Base-by-base conservation (phyloP, 2,797 vertebrate genomes). In the Merluccius polli region DNA sequence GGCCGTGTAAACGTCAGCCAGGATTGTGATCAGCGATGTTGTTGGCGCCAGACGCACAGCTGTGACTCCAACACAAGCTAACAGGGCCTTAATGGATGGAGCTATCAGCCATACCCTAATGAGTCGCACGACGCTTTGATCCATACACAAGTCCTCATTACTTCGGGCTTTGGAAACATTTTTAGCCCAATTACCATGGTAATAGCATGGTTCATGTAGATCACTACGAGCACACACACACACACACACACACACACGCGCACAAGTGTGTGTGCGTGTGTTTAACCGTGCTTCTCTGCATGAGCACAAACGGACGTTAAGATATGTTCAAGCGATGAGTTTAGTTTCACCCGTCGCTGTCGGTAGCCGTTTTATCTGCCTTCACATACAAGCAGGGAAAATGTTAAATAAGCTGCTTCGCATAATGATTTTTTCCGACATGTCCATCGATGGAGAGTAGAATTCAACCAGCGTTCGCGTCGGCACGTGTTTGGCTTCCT, bases 11-110 rank as follows among this genome's bases (percentile, higher is more conserved):
- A 83, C 81, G 75, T 63, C 74, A 38, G 44, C 3, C 10, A 69
- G 13, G 80, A 33, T 12, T 79, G 77, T 65, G 38, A 80, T 77
- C 48, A 70, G 75, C 81, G 83, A 82, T 85, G 81, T 81, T 85
- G 74, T n/a, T n/a, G n/a, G n/a, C 21, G 63, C 74, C 75, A 76
- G 77, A 79, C 31, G 3, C n/a, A 24, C 81, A 81, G 73, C 79
- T 86, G 81, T 74, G 79, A 16, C 73, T 65, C 11, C 13, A 74
- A 81, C 52, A 8, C 38, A 81, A 76, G 11, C 70, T 68, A 79
- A 82, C 79, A 78, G 75, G 27, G n/a, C 18, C 32, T 18, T 73
- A 75, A 78, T 82, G 73, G 69, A 65, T 33, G 44, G 13, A 83
- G 80, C 70, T 32, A 76, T 44, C 74, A 82, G 81, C 69, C 63